Percentiles rank a stretch among this genome's conserved stretches.
Conservation (phyloP, 2,113 vertebrate genomes). For the Apeltes quadracus region DNA sequence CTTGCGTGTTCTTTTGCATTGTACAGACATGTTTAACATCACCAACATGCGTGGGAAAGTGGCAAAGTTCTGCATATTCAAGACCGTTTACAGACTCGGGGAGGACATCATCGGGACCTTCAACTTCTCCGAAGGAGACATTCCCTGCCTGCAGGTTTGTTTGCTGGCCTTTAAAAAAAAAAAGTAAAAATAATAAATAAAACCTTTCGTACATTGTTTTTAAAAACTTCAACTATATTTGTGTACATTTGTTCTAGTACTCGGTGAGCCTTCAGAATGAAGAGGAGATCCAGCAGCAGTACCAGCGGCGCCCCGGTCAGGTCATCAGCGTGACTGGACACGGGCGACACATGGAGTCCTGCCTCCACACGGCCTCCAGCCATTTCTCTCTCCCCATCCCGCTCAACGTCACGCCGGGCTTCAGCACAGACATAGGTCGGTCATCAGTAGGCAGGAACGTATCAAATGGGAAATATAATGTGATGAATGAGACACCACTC, state of each 20-base stretch:
- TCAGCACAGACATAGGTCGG: slow-evolving; percentile 93
- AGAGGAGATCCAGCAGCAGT: slow-evolving; percentile 90
- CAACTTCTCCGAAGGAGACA: slow-evolving; percentile 93
- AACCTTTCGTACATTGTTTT: not conserved
- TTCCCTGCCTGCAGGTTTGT: slow-evolving; percentile 93
- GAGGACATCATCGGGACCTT: slow-evolving; percentile 96
- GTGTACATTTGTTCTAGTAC: slow-evolving; percentile 81
- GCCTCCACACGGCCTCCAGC: slow-evolving; percentile 93
- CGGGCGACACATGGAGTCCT: slow-evolving; percentile 93
- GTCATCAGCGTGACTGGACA: slow-evolving; percentile 86
- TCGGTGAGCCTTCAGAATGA: slow-evolving; percentile 95
- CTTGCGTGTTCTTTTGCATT: slow-evolving; percentile 17
- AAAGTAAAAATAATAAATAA: too few species aligned
- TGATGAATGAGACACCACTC: not conserved
- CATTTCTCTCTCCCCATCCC: slow-evolving; percentile 96
- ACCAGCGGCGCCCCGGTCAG: slow-evolving; percentile 86
- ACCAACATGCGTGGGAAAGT: slow-evolving; percentile 94
- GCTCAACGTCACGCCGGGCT: slow-evolving; percentile 91
- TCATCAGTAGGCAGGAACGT: not conserved
- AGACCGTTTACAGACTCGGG: slow-evolving; percentile 93
- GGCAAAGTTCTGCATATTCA: slow-evolving; percentile 96
- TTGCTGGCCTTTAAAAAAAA: not conserved
- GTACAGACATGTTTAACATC: slow-evolving; percentile 93
- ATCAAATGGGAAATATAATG: not conserved
- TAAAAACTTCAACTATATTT: not conserved